A percentile compares a stretch with the other conserved stretches of the same genome.
Conservation (phyloP, 1,140 invertebrate genomes). For the Lysiphlebus fabarum region DNA sequence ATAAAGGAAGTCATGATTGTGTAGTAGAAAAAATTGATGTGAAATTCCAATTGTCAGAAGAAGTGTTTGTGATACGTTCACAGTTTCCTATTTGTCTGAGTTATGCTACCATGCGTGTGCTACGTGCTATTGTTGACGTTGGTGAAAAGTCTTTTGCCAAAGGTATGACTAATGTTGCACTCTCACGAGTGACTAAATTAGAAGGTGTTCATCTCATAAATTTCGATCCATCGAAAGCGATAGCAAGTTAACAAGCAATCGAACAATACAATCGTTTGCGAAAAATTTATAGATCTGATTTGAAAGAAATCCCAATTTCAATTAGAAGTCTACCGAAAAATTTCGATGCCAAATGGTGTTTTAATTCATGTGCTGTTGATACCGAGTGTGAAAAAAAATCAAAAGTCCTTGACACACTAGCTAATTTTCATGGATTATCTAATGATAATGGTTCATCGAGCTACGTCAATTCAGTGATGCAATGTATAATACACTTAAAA, state of each 20-base stretch:
- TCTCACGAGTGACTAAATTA: conserved; percentile 30
- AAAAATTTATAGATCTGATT: not conserved
- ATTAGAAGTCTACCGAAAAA: not conserved
- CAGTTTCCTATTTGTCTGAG: conserved; percentile 27
- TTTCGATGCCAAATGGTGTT: not conserved
- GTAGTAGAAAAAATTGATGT: conserved; percentile 27
- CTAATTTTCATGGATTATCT: not conserved
- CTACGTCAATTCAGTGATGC: not conserved
- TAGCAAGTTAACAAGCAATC: conserved; percentile 3
- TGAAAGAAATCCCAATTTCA: not conserved
- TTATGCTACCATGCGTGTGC: conserved; percentile 31
- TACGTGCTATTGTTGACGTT: conserved; percentile 27
- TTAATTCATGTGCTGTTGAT: not conserved
- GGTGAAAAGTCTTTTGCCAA: conserved; percentile 24
- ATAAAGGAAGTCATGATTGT: conserved; percentile 1
- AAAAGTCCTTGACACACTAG: not conserved
- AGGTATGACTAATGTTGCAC: conserved; percentile 34
- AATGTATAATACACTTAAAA: not conserved
- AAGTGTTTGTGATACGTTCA: conserved; percentile 25
- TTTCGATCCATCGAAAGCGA: conserved; percentile 16
- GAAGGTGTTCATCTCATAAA: conserved; percentile 31
- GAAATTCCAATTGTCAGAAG: conserved; percentile 30
- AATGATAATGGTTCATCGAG: not conserved
- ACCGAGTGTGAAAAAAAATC: not conserved
- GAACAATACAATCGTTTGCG: not conserved